These are phyloP conservation scores for Tridacna gigas DNA, from an alignment of 2,888 invertebrate genomes.

Conservation along the genomic window DNA sequence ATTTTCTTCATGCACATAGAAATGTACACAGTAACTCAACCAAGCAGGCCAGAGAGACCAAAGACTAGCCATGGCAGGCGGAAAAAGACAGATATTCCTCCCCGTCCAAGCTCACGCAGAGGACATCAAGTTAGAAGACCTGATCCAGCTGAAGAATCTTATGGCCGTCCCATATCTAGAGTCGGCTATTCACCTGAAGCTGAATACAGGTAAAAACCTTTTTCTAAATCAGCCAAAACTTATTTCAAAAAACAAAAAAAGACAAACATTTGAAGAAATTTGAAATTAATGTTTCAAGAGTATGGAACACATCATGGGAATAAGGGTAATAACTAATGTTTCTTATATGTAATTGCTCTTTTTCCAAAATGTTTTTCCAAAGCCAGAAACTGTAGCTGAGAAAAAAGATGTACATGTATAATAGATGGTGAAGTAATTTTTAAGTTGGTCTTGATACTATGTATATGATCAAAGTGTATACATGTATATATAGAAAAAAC, in stretches of 20 bases:
- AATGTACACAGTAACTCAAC: constrained; percentile 61
- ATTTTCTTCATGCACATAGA: constrained; percentile 30
- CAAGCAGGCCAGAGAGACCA: constrained; percentile 60
- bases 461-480: no score
- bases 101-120: constrained; percentile 61
- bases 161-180: constrained; percentile 68
- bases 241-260: not conserved
- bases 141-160: constrained; percentile 53
- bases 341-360: no score
- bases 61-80: constrained; percentile 65
- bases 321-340: no score
- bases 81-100: constrained; percentile 48
- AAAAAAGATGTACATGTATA: no score
- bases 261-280: no score
- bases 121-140: constrained; percentile 41
- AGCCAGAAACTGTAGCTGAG: no score
- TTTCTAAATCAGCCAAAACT: not conserved
- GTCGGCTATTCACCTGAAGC: constrained; percentile 70
- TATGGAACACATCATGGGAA: no score
- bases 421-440: no score
- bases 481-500: no score
- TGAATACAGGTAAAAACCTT: constrained; percentile 61
- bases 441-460: no score
- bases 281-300: no score
- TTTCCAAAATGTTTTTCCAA: no score